Conservation (phyloP, 2,888 invertebrate genomes). For the Sarcophaga subvicina region DNA sequence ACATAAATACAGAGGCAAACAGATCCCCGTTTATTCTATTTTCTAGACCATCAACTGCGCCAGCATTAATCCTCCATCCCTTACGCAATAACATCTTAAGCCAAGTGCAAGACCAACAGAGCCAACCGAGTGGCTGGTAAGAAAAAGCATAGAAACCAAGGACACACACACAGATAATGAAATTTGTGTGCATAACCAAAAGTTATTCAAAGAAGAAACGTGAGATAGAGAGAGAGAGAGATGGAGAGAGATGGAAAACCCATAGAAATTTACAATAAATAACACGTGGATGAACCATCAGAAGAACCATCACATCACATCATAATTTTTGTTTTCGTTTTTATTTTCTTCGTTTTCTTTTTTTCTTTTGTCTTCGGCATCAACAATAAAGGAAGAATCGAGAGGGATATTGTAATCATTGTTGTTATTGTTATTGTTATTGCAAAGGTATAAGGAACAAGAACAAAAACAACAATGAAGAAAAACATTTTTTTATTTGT, state of each 20-base stretch:
- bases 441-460: constrained; percentile 14
- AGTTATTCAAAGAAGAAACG: background rate
- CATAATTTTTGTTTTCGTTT: constrained; percentile 19
- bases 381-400: constrained; percentile 37
- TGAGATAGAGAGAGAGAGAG: background rate
- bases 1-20: constrained; percentile 18
- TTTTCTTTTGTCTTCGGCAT: constrained; percentile 14
- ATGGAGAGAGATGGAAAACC: background rate
- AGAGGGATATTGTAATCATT: background rate
- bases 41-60: constrained; percentile 2
- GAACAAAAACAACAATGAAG: background rate
- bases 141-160: background rate
- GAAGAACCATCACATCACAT: constrained; percentile 26
- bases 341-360: background rate
- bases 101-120: background rate
- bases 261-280: constrained; percentile 11
- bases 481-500: constrained; percentile 50
- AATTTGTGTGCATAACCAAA: constrained; percentile 12
- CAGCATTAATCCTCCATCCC: constrained; percentile 23
- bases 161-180: background rate
- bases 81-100: constrained; percentile 23
- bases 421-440: constrained; percentile 7
- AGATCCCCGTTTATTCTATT: constrained; percentile 30
- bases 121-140: background rate
- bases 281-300: constrained; percentile 62